Evolutionary conservation across 2,797 vertebrate species (phyloP).

Genomic region (Perdix hodgsoniae): DNA sequence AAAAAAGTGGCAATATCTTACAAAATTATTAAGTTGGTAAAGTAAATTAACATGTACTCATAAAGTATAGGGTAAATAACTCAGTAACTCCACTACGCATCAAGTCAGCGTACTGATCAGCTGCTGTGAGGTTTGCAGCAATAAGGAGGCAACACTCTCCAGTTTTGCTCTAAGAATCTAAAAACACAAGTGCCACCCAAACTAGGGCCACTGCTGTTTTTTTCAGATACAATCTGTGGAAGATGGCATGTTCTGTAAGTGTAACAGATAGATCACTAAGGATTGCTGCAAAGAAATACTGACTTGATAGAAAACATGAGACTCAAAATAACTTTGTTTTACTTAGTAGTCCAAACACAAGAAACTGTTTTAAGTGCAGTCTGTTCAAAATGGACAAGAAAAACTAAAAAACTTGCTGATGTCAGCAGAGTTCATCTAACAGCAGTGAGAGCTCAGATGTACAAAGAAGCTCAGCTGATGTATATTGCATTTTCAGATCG

Average conservation of each 20-base stretch:
- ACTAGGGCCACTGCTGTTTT: neutral
- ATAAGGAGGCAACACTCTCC: neutral
- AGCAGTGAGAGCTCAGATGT: neutral
- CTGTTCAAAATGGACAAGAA: neutral
- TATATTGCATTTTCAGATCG: neutral
- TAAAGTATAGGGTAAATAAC: neutral
- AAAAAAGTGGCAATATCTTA: neutral
- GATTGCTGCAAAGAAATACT: neutral
- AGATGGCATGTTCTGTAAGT: neutral
- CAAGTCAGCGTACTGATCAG: neutral
- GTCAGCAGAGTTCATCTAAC: neutral
- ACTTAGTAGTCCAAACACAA: neutral
- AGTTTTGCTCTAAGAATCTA: neutral
- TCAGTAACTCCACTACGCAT: neutral
- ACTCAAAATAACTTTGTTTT: neutral
- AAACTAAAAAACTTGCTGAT: neutral
- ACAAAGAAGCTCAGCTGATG: neutral
- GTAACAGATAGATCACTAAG: neutral
- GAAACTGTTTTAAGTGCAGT: neutral
- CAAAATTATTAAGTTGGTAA: neutral
- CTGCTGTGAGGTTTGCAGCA: neutral
- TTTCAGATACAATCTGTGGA: neutral
- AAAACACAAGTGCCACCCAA: neutral
- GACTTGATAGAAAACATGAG: neutral
- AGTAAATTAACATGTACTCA: neutral